These are phyloP conservation scores for Grammomys surdaster DNA, from an alignment of 2,113 vertebrate species.

Conservation along the genomic window DNA sequence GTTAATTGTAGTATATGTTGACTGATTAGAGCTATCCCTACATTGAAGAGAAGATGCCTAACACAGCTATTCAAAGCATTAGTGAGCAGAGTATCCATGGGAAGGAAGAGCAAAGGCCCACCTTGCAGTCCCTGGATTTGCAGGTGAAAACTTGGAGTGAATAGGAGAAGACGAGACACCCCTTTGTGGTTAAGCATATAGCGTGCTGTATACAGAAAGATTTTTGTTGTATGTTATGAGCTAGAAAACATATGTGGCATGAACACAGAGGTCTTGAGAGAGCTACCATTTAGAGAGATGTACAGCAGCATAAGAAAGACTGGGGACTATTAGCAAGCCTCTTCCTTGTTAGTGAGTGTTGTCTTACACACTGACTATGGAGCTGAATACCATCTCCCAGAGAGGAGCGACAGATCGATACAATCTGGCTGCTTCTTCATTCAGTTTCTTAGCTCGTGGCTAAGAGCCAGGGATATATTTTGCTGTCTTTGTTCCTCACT, in stretches of 20 bases:
- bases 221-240: slow-evolving; percentile 27
- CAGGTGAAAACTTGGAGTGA: background rate
- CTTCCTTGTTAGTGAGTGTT: background rate
- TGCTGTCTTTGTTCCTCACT: slow-evolving; percentile 70
- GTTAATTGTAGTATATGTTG: background rate
- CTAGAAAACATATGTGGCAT: slow-evolving; percentile 24
- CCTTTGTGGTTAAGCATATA: background rate
- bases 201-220: background rate
- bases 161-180: background rate
- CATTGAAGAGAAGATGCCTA: slow-evolving; percentile 40
- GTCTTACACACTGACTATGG: background rate
- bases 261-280: background rate
- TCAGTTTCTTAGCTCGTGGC: slow-evolving; percentile 64
- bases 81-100: background rate
- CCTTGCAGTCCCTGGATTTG: background rate
- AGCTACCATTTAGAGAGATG: slow-evolving; percentile 1
- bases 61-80: slow-evolving; percentile 6
- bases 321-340: slow-evolving; percentile 29
- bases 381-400: slow-evolving; percentile 47
- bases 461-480: slow-evolving; percentile 69
- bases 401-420: slow-evolving; percentile 67
- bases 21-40: background rate
- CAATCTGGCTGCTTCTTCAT: slow-evolving; percentile 72
- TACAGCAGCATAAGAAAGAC: background rate
- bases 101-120: background rate